These are phyloP conservation scores for Ophioderma brevispina DNA, from an alignment of 35 echinoderm and acorn worm genomes.

Conservation along the genomic window DNA sequence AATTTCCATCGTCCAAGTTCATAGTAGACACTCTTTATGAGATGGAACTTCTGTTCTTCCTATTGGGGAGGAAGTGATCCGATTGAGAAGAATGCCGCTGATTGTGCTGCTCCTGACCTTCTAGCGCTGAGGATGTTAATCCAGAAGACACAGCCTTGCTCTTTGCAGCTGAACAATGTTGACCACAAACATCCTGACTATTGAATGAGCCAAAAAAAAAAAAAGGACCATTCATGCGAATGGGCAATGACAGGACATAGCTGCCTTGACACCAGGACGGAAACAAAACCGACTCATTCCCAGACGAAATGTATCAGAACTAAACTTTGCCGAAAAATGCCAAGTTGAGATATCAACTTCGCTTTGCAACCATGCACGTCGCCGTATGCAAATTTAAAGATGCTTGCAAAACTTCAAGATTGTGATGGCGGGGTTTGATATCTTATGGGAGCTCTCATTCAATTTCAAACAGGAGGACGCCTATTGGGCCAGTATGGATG, in stretches of 20 bases:
- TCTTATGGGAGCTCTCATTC: constrained; percentile 55
- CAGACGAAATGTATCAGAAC: constrained; percentile 23
- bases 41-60: constrained; percentile 65
- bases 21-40: constrained; percentile 58
- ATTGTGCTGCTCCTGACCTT: constrained; percentile 47
- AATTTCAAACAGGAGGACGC: constrained; percentile 15
- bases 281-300: constrained; percentile 33
- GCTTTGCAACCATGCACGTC: constrained; percentile 50
- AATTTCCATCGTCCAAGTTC: constrained; percentile 73
- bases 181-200: constrained; percentile 69
- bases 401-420: constrained; percentile 20
- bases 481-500: constrained; percentile 57
- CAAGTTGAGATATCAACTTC: constrained; percentile 26
- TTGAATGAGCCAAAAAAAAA: no score
- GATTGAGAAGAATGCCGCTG: constrained; percentile 69
- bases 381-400: constrained; percentile 25
- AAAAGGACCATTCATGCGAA: constrained; percentile 78
- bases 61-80: constrained; percentile 55
- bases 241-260: constrained; percentile 86
- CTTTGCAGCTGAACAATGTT: constrained; percentile 70
- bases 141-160: background rate
- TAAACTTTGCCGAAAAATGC: constrained; percentile 26
- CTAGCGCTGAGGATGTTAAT: constrained; percentile 49
- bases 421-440: constrained; percentile 39
- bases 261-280: constrained; percentile 42